Percentiles rank a stretch among this genome's conserved stretches.
Conservation (phyloP, 2,113 vertebrate species). For the Sylvilagus bachmani region DNA sequence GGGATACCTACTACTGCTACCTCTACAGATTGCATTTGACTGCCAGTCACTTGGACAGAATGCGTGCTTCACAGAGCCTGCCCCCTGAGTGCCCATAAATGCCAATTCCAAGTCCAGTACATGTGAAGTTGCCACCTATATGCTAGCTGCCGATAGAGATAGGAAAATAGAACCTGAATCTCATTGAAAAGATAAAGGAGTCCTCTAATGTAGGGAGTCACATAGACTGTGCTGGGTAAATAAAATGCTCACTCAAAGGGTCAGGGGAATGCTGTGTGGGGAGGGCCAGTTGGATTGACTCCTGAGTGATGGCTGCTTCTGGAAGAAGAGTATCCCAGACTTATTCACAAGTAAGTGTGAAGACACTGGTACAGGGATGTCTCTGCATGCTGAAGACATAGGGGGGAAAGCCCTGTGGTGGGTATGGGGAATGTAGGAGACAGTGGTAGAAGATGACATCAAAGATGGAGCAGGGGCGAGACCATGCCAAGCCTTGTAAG, state of each 20-base stretch:
- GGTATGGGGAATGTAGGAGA: neutral
- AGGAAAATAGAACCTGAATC: neutral
- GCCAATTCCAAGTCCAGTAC: neutral
- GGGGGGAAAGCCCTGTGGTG: neutral
- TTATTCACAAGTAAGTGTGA: neutral
- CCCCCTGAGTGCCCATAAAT: neutral
- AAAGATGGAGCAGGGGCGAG: neutral
- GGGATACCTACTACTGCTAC: neutral
- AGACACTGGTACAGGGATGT: neutral
- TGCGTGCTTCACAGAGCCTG: neutral
- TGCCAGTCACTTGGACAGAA: neutral
- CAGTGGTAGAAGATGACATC: neutral
- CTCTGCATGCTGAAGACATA: neutral
- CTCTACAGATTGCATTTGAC: neutral
- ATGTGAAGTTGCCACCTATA: neutral
- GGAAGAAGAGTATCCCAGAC: neutral
- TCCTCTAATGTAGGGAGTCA: neutral
- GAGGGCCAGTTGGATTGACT: neutral
- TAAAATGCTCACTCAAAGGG: neutral
- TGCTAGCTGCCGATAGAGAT: neutral
- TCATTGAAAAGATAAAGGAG: slow-evolving; percentile 14
- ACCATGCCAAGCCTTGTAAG: neutral
- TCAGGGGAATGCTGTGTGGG: neutral
- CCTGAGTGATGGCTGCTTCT: neutral
- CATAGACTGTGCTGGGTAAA: neutral